Base-by-base conservation (phyloP, 2,113 vertebrate species). In the Sterna hirundo region DNA sequence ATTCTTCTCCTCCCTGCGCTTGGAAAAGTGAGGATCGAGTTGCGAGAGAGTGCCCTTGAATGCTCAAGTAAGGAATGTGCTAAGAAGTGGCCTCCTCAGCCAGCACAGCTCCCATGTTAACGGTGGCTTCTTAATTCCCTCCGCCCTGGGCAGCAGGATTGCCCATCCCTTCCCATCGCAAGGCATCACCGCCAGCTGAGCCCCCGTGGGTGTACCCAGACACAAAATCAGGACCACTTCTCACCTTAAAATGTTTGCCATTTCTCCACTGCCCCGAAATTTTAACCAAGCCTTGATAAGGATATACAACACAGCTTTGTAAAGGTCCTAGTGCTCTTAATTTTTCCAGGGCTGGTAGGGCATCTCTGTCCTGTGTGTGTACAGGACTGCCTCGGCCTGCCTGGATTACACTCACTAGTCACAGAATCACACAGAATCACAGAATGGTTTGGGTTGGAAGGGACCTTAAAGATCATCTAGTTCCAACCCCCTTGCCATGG, bases 11-110 rank as follows among this genome's bases (percentile, higher is more conserved):
- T 94, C 83, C 89, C 46, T 77, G 94, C 4, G 27, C 91, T 96
- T 95, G 96, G 95, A 97, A 97, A 96, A 95, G 86, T 94, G 91
- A 97, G 94, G 96, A 96, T 97, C 94, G 10, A 94, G 93, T 97
- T 97, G 83, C 91, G 15, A 96, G 94, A 96, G 77, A 94, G 93
- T 94, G 97, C 94, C 94, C 95, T 97, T 97, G 96, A 97, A 97
- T 97, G 94, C 93, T 96, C 92, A 95, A 95, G 92, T 90, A 97
- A 97, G 88, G 96, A 97, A 97, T 97, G 94, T 88, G 86, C 95
- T 92, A 96, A 97, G 88, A 96, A 97, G 88, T 96, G 84, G 97
- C 91, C 91, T 96, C 82, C 94, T 97, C 86, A 92, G 95, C 94
- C 96, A 87, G 29, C 93, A 87, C 81, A 80, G 64, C 78, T 94